Evolutionary conservation across 2,113 vertebrate species (phyloP), one percentile per base, ranked within the genome.

Genomic region (Erinaceus europaeus): DNA sequence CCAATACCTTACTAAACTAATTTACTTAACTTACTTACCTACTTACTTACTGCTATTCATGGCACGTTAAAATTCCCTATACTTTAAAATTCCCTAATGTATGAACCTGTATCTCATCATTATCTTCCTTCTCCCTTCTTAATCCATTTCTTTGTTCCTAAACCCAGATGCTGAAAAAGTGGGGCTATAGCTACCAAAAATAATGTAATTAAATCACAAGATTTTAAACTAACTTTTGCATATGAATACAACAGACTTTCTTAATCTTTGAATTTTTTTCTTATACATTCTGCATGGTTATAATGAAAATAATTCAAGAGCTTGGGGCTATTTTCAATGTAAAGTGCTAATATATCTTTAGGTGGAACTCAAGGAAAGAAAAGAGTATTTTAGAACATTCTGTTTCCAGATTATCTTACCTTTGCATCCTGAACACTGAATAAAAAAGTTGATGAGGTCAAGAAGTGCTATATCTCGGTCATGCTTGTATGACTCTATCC

Each of bases 371-470:
- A n/a, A 84, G 84, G 29, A 65, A 18, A 34, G 12, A 77, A 90
- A 17, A 68, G 67, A 90, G 40, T 38, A 76, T 62, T 85, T 81
- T 9, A 92, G 57, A 90, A 34, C 21, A 85, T 68, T 44, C 17
- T 71, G 4, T 42, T 71, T 90, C 17, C 50, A 94, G 89, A 90
- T 42, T 84, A 84, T 90, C 97, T 95, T 97, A 99, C 99, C 99
- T 99, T 99, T 99, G 95, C 99, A 99, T 95, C 99, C 99, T 81
- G 99, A 99, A 96, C 99, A 99, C 97, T 99, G 99, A 97, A 99
- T 99, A 95, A 99, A 99, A 97, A 99, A 99, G 96, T 99, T 99
- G 96, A 99, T 99, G 95, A 99, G 98, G 96, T 99, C 99, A 97
- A 99, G 98, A 84, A 99, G 98, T 62, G 99, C 99, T 94, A 98